These are phyloP conservation scores for Geococcyx californianus DNA, from an alignment of 2,113 vertebrate species.

Conservation along the genomic window DNA sequence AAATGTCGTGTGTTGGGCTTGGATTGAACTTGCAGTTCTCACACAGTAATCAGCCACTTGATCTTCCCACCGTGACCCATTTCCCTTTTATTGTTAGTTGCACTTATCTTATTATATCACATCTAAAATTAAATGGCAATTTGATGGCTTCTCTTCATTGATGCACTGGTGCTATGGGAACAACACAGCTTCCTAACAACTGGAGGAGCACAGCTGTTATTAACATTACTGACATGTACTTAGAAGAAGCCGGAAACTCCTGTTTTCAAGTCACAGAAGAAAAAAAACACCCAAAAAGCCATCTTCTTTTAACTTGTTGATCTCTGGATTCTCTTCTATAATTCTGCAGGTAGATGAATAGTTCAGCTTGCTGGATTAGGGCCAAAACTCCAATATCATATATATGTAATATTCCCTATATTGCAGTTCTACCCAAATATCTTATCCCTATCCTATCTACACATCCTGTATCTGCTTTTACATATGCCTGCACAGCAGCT, in stretches of 20 bases:
- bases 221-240: conserved; percentile 20
- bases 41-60: conserved; percentile 28
- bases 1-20: neutral
- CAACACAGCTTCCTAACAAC: conserved; percentile 18
- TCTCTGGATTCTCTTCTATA: neutral
- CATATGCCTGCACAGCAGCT: neutral
- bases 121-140: conserved; percentile 37
- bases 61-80: neutral
- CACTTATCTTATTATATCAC: conserved; percentile 30
- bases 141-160: conserved; percentile 5
- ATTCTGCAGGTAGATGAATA: neutral
- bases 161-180: neutral
- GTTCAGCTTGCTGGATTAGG: neutral
- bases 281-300: neutral
- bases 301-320: neutral
- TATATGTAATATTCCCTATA: neutral
- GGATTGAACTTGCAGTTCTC: conserved; percentile 34
- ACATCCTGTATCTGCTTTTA: neutral
- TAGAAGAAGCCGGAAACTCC: conserved; percentile 19
- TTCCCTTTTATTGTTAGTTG: conserved; percentile 53
- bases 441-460: neutral
- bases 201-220: conserved; percentile 38
- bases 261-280: conserved; percentile 7
- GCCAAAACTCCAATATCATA: neutral
- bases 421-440: neutral